These are phyloP conservation scores for Drosophila koepferae DNA, from an alignment of 2,888 invertebrate species.

Conservation along the genomic window DNA sequence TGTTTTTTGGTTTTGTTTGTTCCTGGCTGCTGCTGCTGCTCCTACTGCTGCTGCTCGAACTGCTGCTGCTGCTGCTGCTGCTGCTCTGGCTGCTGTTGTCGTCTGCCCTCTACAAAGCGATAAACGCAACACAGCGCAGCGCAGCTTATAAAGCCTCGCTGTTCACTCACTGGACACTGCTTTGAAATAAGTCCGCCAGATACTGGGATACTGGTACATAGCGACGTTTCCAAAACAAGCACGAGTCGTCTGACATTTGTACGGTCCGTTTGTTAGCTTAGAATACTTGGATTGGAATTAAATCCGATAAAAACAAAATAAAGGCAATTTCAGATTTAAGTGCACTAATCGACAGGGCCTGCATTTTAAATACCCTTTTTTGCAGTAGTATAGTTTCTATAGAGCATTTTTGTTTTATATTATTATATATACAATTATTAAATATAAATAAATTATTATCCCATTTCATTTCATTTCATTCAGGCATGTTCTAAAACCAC, in stretches of 20 bases:
- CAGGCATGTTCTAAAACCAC: neutral
- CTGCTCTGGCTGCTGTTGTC: conserved; percentile 8
- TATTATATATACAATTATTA: too few species aligned
- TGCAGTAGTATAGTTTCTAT: neutral
- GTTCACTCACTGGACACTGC: conserved; percentile 66
- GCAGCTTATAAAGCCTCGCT: conserved; percentile 48
- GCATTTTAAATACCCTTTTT: neutral
- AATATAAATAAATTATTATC: too few species aligned
- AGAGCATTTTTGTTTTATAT: too few species aligned
- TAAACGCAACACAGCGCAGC: conserved; percentile 56
- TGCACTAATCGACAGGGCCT: neutral
- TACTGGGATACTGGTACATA: conserved; percentile 48
- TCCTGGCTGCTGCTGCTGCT: conserved; percentile 29
- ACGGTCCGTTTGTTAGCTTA: conserved; percentile 30
- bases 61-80: too few species aligned
- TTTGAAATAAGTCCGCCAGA: conserved; percentile 80
- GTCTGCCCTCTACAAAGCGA: conserved; percentile 69
- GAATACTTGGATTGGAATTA: conserved; percentile 31
- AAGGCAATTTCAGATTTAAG: conserved; percentile 30
- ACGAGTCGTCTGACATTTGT: conserved; percentile 31
- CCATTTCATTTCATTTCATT: too few species aligned
- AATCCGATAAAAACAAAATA: conserved; percentile 11
- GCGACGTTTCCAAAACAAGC: conserved; percentile 56
- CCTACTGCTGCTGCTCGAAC: too few species aligned
- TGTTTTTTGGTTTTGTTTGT: conserved; percentile 48